Percentiles rank a stretch among this genome's conserved stretches.
Conservation (phyloP, 1,140 invertebrate species). For the Ridgeia piscesae region DNA sequence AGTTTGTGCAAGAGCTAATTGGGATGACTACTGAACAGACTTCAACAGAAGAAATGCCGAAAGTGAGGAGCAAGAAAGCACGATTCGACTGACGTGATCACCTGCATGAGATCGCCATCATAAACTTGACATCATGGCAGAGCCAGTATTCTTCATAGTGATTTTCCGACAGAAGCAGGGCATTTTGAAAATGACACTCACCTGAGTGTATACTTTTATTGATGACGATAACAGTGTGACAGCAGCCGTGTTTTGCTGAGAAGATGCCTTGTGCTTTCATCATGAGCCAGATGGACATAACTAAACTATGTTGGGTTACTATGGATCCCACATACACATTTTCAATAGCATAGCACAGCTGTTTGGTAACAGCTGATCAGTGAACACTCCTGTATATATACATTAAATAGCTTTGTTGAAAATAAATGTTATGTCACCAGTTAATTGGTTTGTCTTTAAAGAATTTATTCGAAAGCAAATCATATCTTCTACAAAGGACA, state of each 20-base stretch:
- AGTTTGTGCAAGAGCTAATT: background rate
- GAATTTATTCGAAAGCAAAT: background rate
- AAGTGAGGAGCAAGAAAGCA: slow-evolving; percentile 4
- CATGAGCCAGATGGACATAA: background rate
- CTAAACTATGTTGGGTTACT: background rate
- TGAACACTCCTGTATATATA: background rate
- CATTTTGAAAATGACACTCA: too few species aligned
- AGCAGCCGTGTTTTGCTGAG: background rate
- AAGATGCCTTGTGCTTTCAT: background rate
- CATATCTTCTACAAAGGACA: background rate
- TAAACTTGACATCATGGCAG: background rate
- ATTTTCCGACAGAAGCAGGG: too few species aligned
- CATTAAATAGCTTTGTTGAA: background rate
- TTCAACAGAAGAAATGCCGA: background rate
- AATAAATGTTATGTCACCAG: background rate
- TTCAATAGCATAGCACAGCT: background rate
- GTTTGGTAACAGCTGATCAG: background rate
- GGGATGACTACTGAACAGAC: background rate
- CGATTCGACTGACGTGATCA: background rate
- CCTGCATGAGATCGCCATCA: background rate
- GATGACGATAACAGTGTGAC: too few species aligned
- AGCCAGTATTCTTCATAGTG: too few species aligned
- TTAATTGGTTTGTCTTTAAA: background rate
- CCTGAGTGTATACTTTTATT: background rate
- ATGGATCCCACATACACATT: background rate